phyloP scores from a whole-genome alignment of 2,888 invertebrate species.

The Acanthosepion pharaonis region DNA sequence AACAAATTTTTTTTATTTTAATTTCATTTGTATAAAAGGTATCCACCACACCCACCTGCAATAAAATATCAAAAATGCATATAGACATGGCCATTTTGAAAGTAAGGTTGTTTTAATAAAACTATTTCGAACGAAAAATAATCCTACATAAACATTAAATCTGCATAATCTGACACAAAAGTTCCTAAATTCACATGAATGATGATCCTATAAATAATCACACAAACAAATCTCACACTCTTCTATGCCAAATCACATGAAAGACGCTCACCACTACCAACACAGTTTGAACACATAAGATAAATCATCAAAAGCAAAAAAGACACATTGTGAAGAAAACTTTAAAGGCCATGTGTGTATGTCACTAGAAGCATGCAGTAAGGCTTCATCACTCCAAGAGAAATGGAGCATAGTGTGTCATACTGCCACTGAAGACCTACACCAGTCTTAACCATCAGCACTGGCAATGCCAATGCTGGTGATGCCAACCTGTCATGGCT shows the following conservation, averaged over 20 bases:
- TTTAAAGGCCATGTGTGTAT: slow-evolving; percentile 1
- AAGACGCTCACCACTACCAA: background rate
- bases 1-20: no score
- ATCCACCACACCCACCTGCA: no score
- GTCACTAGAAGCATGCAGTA: background rate
- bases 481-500: slow-evolving; percentile 33
- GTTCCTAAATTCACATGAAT: background rate
- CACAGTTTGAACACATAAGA: background rate
- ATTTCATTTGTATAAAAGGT: no score
- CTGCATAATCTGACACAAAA: no score
- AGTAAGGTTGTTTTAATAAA: no score
- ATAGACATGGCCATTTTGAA: no score
- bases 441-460: background rate
- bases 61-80: no score
- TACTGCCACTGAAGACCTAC: background rate
- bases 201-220: background rate
- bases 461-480: background rate
- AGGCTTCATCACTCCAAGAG: background rate
- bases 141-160: no score
- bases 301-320: background rate
- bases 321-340: background rate
- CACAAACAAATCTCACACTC: background rate
- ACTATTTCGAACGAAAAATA: no score
- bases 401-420: background rate
- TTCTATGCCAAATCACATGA: background rate